These are phyloP conservation scores for Cynopterus brachyotis DNA, from an alignment of 2,113 vertebrate genomes.

Conservation along the genomic window DNA sequence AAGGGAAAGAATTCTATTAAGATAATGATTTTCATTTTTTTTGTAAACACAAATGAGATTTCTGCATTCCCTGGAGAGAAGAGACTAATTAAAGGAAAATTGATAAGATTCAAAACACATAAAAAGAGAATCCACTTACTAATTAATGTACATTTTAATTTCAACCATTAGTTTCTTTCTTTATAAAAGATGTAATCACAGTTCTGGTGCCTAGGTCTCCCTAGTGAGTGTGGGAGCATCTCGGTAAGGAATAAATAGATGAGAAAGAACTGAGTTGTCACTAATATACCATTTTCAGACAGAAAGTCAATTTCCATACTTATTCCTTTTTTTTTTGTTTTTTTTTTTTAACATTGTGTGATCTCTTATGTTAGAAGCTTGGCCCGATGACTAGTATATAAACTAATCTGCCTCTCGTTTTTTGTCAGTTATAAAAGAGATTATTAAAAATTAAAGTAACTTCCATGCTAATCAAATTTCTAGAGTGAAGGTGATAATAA, in stretches of 20 bases:
- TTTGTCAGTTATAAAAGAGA: background rate
- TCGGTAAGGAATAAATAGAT: background rate
- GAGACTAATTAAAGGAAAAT: conserved; percentile 39
- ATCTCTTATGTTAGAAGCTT: background rate
- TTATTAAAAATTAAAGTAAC: conserved; percentile 31
- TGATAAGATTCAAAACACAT: conserved; percentile 52
- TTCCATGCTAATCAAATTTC: background rate
- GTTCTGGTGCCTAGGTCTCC: background rate
- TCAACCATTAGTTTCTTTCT: background rate
- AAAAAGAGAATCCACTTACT: conserved; percentile 8
- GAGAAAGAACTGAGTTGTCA: background rate
- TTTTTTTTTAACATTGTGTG: background rate
- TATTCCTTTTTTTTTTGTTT: background rate
- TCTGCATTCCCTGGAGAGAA: background rate
- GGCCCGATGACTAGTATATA: background rate
- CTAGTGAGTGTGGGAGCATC: background rate
- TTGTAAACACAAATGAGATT: conserved; percentile 35
- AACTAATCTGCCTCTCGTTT: background rate
- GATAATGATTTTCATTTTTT: conserved; percentile 32
- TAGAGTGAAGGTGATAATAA: background rate
- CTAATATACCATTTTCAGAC: background rate
- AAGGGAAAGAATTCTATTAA: background rate
- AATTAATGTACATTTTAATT: conserved; percentile 43
- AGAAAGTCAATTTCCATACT: background rate
- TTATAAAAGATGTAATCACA: background rate